Conservation (phyloP, 2,113 vertebrate genomes). For the Hippocampus comes region DNA sequence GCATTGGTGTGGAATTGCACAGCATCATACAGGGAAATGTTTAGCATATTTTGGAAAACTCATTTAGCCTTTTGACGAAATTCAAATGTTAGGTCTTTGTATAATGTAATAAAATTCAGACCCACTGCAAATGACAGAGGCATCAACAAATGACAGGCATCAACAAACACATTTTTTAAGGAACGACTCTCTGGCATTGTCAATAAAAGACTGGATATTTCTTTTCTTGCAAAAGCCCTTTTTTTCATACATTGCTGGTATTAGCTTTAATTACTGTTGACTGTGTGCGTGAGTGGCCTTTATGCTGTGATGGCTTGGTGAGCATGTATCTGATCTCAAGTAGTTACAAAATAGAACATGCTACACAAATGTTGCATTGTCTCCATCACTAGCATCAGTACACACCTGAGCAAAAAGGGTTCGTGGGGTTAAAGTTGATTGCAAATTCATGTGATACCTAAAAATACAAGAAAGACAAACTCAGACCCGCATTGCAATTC, state of each 20-base stretch:
- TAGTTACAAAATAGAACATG: background rate
- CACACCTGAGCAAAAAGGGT: conserved; percentile 95
- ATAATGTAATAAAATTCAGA: background rate
- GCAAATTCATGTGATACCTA: conserved; percentile 99
- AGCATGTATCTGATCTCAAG: background rate
- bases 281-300: background rate
- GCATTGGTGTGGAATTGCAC: no score
- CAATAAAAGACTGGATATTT: background rate
- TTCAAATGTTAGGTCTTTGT: background rate
- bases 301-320: background rate
- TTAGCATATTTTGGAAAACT: background rate
- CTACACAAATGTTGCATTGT: background rate
- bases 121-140: background rate
- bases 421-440: conserved; percentile 97
- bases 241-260: background rate
- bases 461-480: conserved; percentile 44
- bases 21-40: no score
- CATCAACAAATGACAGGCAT: no score
- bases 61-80: background rate
- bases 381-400: background rate
- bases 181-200: background rate
- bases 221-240: background rate
- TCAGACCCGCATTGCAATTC: background rate
- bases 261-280: background rate
- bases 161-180: no score